Evolutionary conservation across 2,113 vertebrate species (phyloP).

Genomic region (Vulpes ferrilata): DNA sequence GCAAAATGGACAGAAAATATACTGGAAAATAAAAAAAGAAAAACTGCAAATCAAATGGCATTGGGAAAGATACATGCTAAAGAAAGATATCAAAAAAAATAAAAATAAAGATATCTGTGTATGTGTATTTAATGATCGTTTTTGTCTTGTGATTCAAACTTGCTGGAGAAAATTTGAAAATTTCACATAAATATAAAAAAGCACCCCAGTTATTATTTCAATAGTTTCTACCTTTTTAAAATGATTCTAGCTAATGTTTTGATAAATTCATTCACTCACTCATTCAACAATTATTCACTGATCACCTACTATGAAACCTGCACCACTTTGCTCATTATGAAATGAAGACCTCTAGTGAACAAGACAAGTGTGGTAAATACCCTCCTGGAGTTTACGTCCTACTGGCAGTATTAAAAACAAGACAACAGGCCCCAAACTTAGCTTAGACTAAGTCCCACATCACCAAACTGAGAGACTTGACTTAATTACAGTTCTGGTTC

Average conservation of each 20-base stretch:
- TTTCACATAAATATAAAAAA: slow-evolving; percentile 35
- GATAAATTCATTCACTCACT: background rate
- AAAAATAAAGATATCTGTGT: background rate
- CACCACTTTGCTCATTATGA: background rate
- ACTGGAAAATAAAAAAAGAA: background rate
- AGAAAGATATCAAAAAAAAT: background rate
- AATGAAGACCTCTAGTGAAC: background rate
- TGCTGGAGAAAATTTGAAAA: background rate
- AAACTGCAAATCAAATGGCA: background rate
- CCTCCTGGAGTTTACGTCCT: background rate
- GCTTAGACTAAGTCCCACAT: background rate
- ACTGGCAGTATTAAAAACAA: background rate
- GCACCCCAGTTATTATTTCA: background rate
- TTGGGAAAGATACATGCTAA: background rate
- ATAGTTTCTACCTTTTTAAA: slow-evolving; percentile 1
- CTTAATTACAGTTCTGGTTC: background rate
- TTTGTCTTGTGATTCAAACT: background rate
- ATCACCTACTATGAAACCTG: background rate
- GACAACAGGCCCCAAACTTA: background rate
- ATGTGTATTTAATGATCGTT: background rate
- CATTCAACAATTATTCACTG: background rate
- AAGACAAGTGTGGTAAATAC: background rate
- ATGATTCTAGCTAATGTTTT: background rate
- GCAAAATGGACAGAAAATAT: background rate
- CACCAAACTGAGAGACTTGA: background rate